These are phyloP conservation scores for Tipula lateralis DNA, from an alignment of 2,888 invertebrate species.

Conservation along the genomic window DNA sequence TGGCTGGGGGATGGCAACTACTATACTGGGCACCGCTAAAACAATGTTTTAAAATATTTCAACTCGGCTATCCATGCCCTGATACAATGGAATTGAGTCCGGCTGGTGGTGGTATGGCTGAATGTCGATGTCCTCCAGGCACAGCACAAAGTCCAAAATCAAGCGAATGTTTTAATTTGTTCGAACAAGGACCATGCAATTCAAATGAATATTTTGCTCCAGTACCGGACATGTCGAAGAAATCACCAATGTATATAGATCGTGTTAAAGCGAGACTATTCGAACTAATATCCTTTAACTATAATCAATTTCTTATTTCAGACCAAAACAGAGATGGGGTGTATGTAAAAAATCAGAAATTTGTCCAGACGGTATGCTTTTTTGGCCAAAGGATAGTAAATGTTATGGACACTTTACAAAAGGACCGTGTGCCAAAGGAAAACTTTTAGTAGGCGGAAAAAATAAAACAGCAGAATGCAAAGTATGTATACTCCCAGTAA, in stretches of 20 bases:
- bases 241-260: slow-evolving; percentile 34
- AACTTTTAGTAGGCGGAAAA: slow-evolving; percentile 57
- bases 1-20: slow-evolving; percentile 79
- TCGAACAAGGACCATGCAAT: slow-evolving; percentile 68
- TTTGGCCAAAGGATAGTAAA: slow-evolving; percentile 71
- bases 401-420: slow-evolving; percentile 67
- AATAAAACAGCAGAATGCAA: slow-evolving; percentile 64
- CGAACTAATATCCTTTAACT: background rate
- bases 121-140: slow-evolving; percentile 78
- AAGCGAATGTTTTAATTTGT: slow-evolving; percentile 68
- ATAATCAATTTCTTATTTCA: slow-evolving; percentile 43
- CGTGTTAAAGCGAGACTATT: background rate
- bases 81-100: slow-evolving; percentile 80
- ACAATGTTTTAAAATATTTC: slow-evolving; percentile 82
- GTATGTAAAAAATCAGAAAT: slow-evolving; percentile 62
- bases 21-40: slow-evolving; percentile 79
- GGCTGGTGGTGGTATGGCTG: slow-evolving; percentile 53
- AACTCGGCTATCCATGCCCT: slow-evolving; percentile 74
- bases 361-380: slow-evolving; percentile 62
- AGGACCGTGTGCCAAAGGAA: slow-evolving; percentile 73
- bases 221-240: slow-evolving; percentile 47
- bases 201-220: slow-evolving; percentile 73
- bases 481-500: no score
- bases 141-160: slow-evolving; percentile 66
- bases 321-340: slow-evolving; percentile 62